phyloP scores from a whole-genome alignment of 30 jellyfish, hydroid and myxozoan genomes.

The Chrysaora quinquecirrha region DNA sequence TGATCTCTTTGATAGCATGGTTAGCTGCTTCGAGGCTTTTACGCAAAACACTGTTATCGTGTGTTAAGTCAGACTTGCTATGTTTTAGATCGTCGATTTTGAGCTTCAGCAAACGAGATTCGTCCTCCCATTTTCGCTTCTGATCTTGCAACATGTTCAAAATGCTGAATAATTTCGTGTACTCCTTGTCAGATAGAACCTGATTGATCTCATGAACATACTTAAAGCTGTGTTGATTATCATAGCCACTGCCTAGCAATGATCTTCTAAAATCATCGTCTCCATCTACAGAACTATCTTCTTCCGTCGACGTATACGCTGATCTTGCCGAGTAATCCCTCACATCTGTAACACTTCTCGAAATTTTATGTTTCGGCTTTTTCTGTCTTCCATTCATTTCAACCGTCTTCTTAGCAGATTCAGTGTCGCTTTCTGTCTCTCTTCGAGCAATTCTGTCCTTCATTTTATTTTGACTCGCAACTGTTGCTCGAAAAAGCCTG shows the following conservation, averaged over 20 bases:
- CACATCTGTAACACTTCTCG: slow-evolving; percentile 60
- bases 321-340: slow-evolving; percentile 45
- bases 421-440: slow-evolving; percentile 68
- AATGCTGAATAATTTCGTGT: slow-evolving; percentile 76
- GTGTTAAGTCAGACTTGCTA: slow-evolving; percentile 70
- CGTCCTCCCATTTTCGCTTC: slow-evolving; percentile 85
- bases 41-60: slow-evolving; percentile 81
- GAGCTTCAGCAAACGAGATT: slow-evolving; percentile 51
- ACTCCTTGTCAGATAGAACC: slow-evolving; percentile 77
- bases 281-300: slow-evolving; percentile 68
- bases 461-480: slow-evolving; percentile 67
- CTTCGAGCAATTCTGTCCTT: slow-evolving; percentile 53
- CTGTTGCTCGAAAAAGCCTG: slow-evolving; percentile 84
- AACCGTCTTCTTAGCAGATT: slow-evolving; percentile 11
- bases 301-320: slow-evolving; percentile 58
- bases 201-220: slow-evolving; percentile 77
- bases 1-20: slow-evolving; percentile 94
- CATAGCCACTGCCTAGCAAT: neutral
- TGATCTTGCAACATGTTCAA: slow-evolving; percentile 86
- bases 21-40: slow-evolving; percentile 97
- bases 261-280: slow-evolving; percentile 12
- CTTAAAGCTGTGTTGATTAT: slow-evolving; percentile 47
- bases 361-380: neutral
- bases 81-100: slow-evolving; percentile 60
- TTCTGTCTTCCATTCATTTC: neutral